Evolutionary conservation across 2,113 vertebrate genomes (phyloP), one percentile per base, ranked within the genome.

Genomic region (Odobenus rosmarus): DNA sequence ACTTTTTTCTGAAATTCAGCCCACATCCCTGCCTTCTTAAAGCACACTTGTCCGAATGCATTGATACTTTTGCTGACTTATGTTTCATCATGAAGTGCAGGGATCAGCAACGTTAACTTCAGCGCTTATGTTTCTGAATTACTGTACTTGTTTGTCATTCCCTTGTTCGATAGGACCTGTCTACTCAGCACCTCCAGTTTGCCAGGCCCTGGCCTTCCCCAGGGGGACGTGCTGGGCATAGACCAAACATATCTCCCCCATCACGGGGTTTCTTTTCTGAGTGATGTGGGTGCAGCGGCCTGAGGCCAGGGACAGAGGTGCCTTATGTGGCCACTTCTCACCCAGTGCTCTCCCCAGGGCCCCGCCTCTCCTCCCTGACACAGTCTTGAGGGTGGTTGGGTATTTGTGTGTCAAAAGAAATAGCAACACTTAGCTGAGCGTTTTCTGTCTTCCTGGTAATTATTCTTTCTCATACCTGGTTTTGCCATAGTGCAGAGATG

Each of bases 401-500:
- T 10, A 2, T 74, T n/a, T 19, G 28, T 31, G 57, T 13, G 28
- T 55, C 21, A 19, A 6, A 24, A 33, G 55, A 21, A 21, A 7
- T 7, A 7, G 55, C 12, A 19, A 3, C 5, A 1, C 57, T 42
- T 10, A 31, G 39, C 36, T 28, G 31, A 74, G 49, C 2, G 2
- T 33, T 71, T 87, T 64, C 5, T 62, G 64, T 21, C 49, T 97
- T 42, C 62, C 69, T 49, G 92, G 31, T 3, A 67, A 7, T 71
- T 3, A 18, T 0, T n/a, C 10, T 16, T 1, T 33, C 39, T 67
- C 39, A 13, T 4, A 23, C 57, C 36, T 23, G 94, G 67, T 95
- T 42, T 93, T 87, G 28, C 81, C 92, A 24, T 89, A 99, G 99
- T 92, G 42, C 71, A 49, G 99, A 99, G 98, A 99, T 99, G 99